Evolutionary conservation across 2,113 vertebrate species (phyloP), one percentile per base, ranked within the genome.

Genomic region (Ictalurus punctatus): DNA sequence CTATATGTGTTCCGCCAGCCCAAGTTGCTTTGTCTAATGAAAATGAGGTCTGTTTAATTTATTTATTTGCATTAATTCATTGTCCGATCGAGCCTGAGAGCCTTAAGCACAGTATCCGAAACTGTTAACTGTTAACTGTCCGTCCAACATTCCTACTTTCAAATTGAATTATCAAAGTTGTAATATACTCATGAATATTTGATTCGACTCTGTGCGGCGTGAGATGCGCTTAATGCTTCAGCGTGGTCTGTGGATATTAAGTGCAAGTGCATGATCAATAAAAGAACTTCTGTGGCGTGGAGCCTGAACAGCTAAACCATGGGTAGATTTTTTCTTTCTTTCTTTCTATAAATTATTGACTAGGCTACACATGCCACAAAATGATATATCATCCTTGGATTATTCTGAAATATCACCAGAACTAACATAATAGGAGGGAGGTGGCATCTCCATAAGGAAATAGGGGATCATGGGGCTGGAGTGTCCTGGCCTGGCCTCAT

Each of bases 321-420:
- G n/a, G 44, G 3, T 3, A 21, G 17, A 30, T 23, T 74, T 48
- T 85, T 84, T 86, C 25, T 56, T 83, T 23, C 16, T 73, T 56
- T 87, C 71, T 73, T 56, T 59, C 85, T 30, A 16, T 92, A 89
- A 89, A 90, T 90, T 90, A 92, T 92, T 90, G 80, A 92, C 79
- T 80, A 92, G 52, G 76, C 83, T 58, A 88, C 87, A 90, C 81
- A 89, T 90, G 86, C 88, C 90, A 91, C 71, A 82, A 91, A 91
- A 91, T 91, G 90, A 92, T 90, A 90, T 90, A 92, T 92, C 90
- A 91, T 89, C 90, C 79, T 86, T 54, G 86, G 87, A 88, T 92
- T 87, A 91, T 85, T 86, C 76, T 88, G 88, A 89, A 90, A 91
- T 87, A 89, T 90, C 78, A 83, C 88, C 83, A 71, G 82, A 88